Base-by-base conservation (phyloP, 2,797 vertebrate genomes). In the Smutsia temminckii region DNA sequence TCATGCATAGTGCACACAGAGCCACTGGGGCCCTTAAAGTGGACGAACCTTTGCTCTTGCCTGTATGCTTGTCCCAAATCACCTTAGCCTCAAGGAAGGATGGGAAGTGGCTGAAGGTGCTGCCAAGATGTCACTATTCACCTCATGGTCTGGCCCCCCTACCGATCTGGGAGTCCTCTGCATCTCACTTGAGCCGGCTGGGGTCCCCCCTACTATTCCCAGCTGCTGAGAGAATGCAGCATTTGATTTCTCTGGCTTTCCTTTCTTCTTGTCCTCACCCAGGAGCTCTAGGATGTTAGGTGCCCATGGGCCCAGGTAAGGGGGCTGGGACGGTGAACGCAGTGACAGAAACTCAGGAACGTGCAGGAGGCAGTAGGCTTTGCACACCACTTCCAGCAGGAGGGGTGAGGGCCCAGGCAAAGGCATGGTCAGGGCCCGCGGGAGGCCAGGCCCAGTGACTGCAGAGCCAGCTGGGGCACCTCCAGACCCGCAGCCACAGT, bases 51-150 rank as follows among this genome's bases (percentile, higher is more conserved):
- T 99, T 99, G 1, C 99, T 99, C 94, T 99, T 99, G 46, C 99
- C 99, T 0, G 99, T 99, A 13, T 99, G 99, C 96, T 99, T 99
- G 97, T 99, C 99, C 49, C 99, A 97, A 90, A 99, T 99, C 86
- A 99, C 99, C 97, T 99, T 99, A 2, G 99, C 99, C 97, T 99
- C 99, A 92, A 99, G 99, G 97, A 99, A 99, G 42, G 99, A 99
- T 0, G 99, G 99, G 96, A 99, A 99, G 95, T 99, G 98, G 96
- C 99, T 99, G 97, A 99, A 99, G 16, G 99, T 99, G 42, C 99
- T 9, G 99, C 99, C 97, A 99, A 98, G 75, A 99, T 99, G 98
- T 99, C 99, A 5, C 99, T 99, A 0, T 99, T 99, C 86, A 99
- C 99, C 96, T 99, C 99, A 0, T 99, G 99, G 51, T 99, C 99